Conservation (phyloP, 2,113 vertebrate species). For the Amazona guildingii region DNA sequence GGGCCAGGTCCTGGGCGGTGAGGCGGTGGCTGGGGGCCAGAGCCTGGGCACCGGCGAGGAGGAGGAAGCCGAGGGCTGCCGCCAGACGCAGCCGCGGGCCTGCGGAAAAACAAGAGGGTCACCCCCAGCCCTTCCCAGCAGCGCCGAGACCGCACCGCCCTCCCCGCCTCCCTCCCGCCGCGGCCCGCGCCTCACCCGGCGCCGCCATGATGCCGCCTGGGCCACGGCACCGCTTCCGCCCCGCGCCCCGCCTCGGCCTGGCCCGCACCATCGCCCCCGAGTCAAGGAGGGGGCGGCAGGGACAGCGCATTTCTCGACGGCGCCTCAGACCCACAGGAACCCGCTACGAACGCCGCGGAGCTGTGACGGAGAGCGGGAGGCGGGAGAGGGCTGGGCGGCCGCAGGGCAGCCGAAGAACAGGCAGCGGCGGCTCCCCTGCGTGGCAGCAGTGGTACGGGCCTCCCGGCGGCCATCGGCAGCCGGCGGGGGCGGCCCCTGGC, state of each 20-base stretch:
- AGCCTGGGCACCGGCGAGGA: slow-evolving; percentile 73
- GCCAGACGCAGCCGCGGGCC: not conserved
- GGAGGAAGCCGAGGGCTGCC: slow-evolving; percentile 23
- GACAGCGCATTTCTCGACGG: fast-evolving
- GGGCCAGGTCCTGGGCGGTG: slow-evolving; percentile 82
- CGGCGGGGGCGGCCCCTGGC: not conserved
- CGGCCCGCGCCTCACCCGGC: not conserved
- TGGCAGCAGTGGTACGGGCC: not conserved
- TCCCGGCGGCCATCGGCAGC: not conserved
- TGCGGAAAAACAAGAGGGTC: not conserved
- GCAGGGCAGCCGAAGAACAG: fast-evolving
- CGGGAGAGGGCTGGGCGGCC: fast-evolving
- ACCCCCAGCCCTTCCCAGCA: fast-evolving
- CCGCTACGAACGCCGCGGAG: fast-evolving
- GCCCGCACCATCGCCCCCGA: not conserved
- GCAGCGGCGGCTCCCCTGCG: fast-evolving
- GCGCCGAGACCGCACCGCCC: fast-evolving
- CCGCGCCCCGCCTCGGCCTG: not conserved
- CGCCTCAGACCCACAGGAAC: fast-evolving
- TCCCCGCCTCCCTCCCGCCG: fast-evolving
- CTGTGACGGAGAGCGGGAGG: fast-evolving
- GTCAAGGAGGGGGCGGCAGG: fast-evolving
- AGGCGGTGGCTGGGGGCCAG: slow-evolving; percentile 88
- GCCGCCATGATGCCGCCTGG: slow-evolving; percentile 17
- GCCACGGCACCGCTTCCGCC: slow-evolving; percentile 38